Base-by-base conservation (phyloP, 2,797 vertebrate genomes). In the Xiphorhynchus erythropygius region DNA sequence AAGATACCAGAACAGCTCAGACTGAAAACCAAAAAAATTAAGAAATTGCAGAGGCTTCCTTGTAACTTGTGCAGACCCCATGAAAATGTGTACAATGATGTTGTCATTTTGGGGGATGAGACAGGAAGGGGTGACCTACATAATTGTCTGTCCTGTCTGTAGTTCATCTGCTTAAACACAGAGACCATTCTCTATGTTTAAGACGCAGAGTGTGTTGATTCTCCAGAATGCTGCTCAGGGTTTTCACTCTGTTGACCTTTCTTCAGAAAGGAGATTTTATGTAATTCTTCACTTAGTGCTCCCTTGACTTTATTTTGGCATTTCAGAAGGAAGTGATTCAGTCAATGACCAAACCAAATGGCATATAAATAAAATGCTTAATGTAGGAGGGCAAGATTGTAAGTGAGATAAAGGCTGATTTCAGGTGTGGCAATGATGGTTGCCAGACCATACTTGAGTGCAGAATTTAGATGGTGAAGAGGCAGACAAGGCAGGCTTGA, bases 371-470 rank as follows among this genome's bases (percentile, higher is more conserved):
- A 68, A 44, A 62, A 39, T 18, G 19, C 9, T 80, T 86, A 52
- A 70, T 3, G 10, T 37, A 67, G n/a, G 32, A 90, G 62, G 64
- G 71, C 27, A 86, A 60, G 63, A 74, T 8, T 68, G 44, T 92
- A 60, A 78, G n/a, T 49, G 70, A 93, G 73, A 90, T 42, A 90
- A 95, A 91, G 87, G 75, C 59, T 84, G 49, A 49, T 81, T 85
- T 87, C 84, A 81, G 53, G 37, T 85, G 67, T 71, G 91, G 87
- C 63, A 87, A 49, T 21, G 41, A 47, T 47, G 41, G 52, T 53
- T 87, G 57, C 85, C 84, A 95, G 87, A 87, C 59, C 87, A 87
- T 25, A 88, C 52, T 75, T 81, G 65, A 91, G 41, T 87, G 89
- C 87, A 94, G 62, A 47, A 92, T 49, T 75, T 11, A 70, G 65